phyloP scores from a whole-genome alignment of 2,888 invertebrate genomes.

The Plebejus anna region DNA sequence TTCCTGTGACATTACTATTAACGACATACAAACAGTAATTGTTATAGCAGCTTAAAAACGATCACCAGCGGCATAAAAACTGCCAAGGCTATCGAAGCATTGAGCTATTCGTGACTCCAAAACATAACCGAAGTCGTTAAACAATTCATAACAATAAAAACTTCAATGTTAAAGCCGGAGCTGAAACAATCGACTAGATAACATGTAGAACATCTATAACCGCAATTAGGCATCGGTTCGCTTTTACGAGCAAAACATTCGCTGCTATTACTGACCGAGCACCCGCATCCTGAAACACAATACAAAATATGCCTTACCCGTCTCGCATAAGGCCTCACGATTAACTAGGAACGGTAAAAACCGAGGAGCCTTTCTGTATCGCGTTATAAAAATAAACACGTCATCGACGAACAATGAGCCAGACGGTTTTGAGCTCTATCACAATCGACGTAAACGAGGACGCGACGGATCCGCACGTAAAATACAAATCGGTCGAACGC shows the following conservation, averaged over 20 bases:
- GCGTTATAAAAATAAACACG: conserved; percentile 40
- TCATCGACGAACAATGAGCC: conserved; percentile 31
- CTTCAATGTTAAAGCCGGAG: conserved; percentile 55
- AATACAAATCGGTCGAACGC: conserved; percentile 44
- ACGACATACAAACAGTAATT: not conserved
- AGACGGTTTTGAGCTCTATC: conserved; percentile 38
- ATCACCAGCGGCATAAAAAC: conserved; percentile 13
- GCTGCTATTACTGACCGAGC: conserved; percentile 41
- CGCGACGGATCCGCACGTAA: conserved; percentile 22
- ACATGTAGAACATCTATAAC: conserved; percentile 69
- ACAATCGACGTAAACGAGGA: conserved; percentile 13
- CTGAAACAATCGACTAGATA: conserved; percentile 64
- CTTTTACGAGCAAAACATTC: conserved; percentile 71
- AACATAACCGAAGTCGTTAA: conserved; percentile 43
- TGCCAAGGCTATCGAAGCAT: not conserved
- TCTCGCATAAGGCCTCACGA: conserved; percentile 31
- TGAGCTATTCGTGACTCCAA: conserved; percentile 29
- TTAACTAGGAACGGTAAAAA: conserved; percentile 44
- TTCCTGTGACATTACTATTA: conserved; percentile 6
- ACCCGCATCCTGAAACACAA: conserved; percentile 21
- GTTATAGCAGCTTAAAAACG: conserved; percentile 7
- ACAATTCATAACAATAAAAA: conserved; percentile 75
- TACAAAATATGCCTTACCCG: conserved; percentile 36
- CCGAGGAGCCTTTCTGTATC: conserved; percentile 49
- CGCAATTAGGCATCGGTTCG: conserved; percentile 59